Conservation (phyloP, 2,797 vertebrate genomes). For the Silurus aristotelis region DNA sequence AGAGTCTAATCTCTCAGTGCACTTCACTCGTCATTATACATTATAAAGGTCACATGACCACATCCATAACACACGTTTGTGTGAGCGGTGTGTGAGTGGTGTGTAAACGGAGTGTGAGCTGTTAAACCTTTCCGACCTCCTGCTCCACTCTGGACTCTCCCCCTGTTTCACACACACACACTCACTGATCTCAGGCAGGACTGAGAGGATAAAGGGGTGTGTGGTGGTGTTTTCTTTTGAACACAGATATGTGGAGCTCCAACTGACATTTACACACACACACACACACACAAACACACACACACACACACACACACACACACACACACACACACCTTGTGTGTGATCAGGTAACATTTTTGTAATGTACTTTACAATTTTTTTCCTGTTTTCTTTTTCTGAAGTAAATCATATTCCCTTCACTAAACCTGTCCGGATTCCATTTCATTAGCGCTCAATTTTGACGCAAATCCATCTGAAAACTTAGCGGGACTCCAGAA, state of each 20-base stretch:
- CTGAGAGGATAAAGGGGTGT: background rate
- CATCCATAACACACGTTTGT: background rate
- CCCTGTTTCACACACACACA: background rate
- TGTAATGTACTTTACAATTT: no score
- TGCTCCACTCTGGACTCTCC: background rate
- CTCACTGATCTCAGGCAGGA: background rate
- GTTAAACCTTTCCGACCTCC: background rate
- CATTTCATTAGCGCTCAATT: background rate
- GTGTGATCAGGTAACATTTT: background rate
- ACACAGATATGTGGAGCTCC: background rate
- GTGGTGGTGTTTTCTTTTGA: background rate
- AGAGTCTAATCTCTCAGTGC: constrained; percentile 15
- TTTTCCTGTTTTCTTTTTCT: background rate
- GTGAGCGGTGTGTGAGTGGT: no score
- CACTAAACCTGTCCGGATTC: no score
- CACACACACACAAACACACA: constrained; percentile 7
- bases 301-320: background rate
- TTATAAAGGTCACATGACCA: background rate
- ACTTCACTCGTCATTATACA: no score
- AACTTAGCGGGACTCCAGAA: background rate
- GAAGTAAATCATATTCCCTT: no score
- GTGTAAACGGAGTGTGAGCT: background rate
- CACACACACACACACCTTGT: background rate
- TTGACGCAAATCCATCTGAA: background rate
- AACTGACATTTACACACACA: background rate